Evolutionary conservation across 2,797 vertebrate species (phyloP).

Genomic region (Heliangelus exortis): DNA sequence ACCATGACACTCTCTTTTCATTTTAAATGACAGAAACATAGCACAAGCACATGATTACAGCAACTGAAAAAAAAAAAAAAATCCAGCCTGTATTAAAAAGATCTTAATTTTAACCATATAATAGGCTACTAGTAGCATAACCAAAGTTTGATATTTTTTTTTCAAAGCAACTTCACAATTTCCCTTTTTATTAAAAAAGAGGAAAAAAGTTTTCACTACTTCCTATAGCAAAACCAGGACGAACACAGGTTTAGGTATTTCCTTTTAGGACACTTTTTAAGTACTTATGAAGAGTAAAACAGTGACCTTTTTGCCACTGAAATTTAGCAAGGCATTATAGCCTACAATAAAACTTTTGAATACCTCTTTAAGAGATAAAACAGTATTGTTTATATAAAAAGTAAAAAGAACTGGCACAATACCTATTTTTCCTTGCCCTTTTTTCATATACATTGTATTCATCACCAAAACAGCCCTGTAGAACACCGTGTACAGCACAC

Average conservation of each 20-base stretch:
- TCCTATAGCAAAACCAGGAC: neutral
- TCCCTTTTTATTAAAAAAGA: neutral
- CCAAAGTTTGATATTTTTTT: neutral
- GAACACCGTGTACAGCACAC: constrained; percentile 47
- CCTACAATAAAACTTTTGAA: neutral
- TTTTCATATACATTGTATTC: neutral
- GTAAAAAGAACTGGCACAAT: neutral
- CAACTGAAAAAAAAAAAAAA: neutral
- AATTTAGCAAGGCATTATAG: neutral
- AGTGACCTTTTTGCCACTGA: neutral
- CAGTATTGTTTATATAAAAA: neutral
- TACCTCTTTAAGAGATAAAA: neutral
- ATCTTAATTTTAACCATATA: constrained; percentile 22
- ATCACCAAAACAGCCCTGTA: constrained; percentile 45
- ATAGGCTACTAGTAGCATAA: neutral
- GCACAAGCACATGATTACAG: neutral
- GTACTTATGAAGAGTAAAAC: accelerated
- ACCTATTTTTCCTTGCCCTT: constrained; percentile 5
- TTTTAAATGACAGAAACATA: neutral
- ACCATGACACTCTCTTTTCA: neutral
- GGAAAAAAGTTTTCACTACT: neutral
- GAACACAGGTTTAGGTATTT: neutral
- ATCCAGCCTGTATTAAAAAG: neutral
- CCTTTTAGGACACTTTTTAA: neutral
- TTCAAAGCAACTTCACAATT: neutral